Evolutionary conservation across 1,140 invertebrate genomes (phyloP), one percentile per base, ranked within the genome.

Genomic region (Sarcophaga peregrina): DNA sequence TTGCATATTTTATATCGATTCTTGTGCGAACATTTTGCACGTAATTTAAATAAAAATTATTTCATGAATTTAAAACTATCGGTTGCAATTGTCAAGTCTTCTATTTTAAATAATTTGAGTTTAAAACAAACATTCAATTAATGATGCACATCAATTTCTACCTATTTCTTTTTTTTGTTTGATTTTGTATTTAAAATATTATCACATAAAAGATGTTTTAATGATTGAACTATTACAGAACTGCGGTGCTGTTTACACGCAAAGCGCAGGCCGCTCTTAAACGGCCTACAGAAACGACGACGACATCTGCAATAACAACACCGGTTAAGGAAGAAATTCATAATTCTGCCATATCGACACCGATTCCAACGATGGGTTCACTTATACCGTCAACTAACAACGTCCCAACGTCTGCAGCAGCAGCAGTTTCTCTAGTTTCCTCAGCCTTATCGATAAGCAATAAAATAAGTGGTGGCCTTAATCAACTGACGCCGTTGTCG

Each of bases 201-300:
- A 50, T 47, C 20, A 48, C n/a, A 52, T 9, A 37, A 2, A 37
- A 37, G 1, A 37, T 37, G 25, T 15, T 58, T 75, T 82, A 58
- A 47, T 46, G 81, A 48, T 45, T 17, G 62, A 50, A 17, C 58
- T n/a, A 52, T 74, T 84, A 17, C n/a, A 90, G 96, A 86, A 97
- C 95, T 20, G 94, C 95, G n/a, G 95, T 97, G 54, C 88, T 97
- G 7, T 95, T 97, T 85, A 96, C 95, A 4, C 93, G 95, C 62
- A 97, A 97, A 90, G 93, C 93, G 0, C 93, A 87, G 91, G 91
- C 90, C 82, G 92, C 91, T 20, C 87, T 91, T 9, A 92, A 91
- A 81, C 88, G 91, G 83, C 91, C 91, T 1, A 86, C 88, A 8
- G 91, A 91, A 75, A 82, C 84, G 50, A 86, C 90, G 13, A 86